A percentile compares a stretch with the other conserved stretches of the same genome.
These are phyloP conservation scores for Parapsyche elsis DNA, from an alignment of 1,140 invertebrate genomes.

Conservation along the genomic window DNA sequence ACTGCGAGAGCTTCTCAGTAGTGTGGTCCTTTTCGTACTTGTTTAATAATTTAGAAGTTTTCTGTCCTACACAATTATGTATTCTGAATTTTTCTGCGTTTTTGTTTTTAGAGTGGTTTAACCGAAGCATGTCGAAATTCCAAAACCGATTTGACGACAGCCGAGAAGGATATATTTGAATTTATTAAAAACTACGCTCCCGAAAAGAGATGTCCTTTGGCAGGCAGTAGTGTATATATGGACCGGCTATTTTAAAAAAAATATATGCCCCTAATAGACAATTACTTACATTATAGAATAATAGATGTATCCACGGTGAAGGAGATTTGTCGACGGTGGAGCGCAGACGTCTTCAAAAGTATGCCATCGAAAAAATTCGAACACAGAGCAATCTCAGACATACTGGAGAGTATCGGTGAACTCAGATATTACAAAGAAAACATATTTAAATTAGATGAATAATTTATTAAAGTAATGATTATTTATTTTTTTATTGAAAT, in stretches of 20 bases:
- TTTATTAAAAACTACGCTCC: slow-evolving; percentile 80
- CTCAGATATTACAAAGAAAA: slow-evolving; percentile 75
- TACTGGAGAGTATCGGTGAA: slow-evolving; percentile 87
- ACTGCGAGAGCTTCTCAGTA: too few relatives aligned
- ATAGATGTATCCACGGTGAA: slow-evolving; percentile 94
- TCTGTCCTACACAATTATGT: too few relatives aligned
- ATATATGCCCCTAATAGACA: slow-evolving; percentile 79
- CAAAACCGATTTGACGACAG: slow-evolving; percentile 72
- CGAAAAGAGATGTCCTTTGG: slow-evolving; percentile 77
- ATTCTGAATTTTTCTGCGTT: background rate
- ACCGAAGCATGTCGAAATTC: slow-evolving; percentile 77
- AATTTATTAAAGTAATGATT: slow-evolving; percentile 15
- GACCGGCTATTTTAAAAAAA: slow-evolving; percentile 83
- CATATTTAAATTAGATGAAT: slow-evolving; percentile 45
- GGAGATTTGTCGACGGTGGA: slow-evolving; percentile 85
- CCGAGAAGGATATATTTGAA: slow-evolving; percentile 77
- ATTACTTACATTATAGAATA: slow-evolving; percentile 91
- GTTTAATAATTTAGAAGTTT: too few relatives aligned
- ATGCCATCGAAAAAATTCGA: slow-evolving; percentile 73
- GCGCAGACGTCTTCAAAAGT: slow-evolving; percentile 68
- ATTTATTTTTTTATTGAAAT: background rate
- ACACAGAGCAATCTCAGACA: slow-evolving; percentile 86
- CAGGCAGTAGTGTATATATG: slow-evolving; percentile 90
- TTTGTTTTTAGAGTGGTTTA: slow-evolving; percentile 77
- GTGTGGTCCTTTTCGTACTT: too few relatives aligned